These are phyloP conservation scores for Conomelus anceps DNA, from an alignment of 2,888 invertebrate species.

Conservation along the genomic window DNA sequence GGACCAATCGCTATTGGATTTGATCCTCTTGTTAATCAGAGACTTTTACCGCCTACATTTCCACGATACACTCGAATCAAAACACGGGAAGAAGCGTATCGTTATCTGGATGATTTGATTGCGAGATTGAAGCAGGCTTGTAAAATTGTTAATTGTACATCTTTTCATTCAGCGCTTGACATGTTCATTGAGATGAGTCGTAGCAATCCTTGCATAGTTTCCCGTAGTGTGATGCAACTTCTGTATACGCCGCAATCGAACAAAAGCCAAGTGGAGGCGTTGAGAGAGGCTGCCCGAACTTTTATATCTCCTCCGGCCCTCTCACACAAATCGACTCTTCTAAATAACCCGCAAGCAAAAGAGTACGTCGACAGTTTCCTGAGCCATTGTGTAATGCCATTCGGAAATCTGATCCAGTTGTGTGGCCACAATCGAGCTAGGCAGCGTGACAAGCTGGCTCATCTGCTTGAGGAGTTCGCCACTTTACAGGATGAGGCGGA, in stretches of 20 bases:
- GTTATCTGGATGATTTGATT: conserved; percentile 76
- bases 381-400: conserved; percentile 76
- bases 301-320: conserved; percentile 88
- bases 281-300: conserved; percentile 75
- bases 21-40: conserved; percentile 92
- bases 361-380: conserved; percentile 86
- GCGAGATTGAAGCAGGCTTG: conserved; percentile 71
- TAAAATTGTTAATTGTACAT: conserved; percentile 68
- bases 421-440: conserved; percentile 93
- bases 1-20: conserved; percentile 64
- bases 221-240: conserved; percentile 81
- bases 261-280: conserved; percentile 63
- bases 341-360: conserved; percentile 66
- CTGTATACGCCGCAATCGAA: conserved; percentile 57
- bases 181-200: conserved; percentile 91
- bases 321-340: conserved; percentile 62
- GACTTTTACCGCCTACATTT: conserved; percentile 94
- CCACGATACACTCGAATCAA: conserved; percentile 93
- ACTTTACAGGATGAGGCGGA: conserved; percentile 90
- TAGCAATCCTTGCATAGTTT: conserved; percentile 81
- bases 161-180: conserved; percentile 79
- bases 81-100: conserved; percentile 63
- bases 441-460: conserved; percentile 87
- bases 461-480: conserved; percentile 84
- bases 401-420: conserved; percentile 76